Base-by-base conservation (phyloP, 2,888 invertebrate genomes). In the Atethmia centrago region DNA sequence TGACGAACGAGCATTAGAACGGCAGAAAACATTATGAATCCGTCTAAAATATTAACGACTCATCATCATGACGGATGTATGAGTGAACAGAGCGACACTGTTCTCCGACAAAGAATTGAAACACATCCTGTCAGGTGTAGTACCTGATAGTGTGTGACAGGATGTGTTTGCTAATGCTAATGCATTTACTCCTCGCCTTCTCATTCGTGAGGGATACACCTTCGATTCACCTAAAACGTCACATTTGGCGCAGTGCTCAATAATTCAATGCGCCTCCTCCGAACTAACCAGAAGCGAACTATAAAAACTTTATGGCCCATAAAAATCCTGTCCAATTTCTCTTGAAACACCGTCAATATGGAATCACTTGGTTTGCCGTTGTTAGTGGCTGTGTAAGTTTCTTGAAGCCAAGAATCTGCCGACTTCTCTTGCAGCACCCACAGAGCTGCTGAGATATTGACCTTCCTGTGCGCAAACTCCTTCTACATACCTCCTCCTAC, bases 191-290 rank as follows among this genome's bases (percentile, higher is more conserved):
- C 16, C 12, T 3, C 19, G n/a, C 36, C 36, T 19, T 40, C 31
- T 42, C 19, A n/a, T 42, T 51, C 16, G 36, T 56, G 28, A 25
- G 45, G 21, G 8, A 21, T 47, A n/a, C 47, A 62, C 56, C 82
- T 77, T 59, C 64, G 45, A 40, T 51, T 51, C 47, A 14, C 49
- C 36, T 14, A 62, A 63, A 36, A 36, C 66, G 55, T 55, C 56
- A 83, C n/a, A 69, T 74, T 80, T 70, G 72, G 74, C 80, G 84
- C 80, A 80, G 56, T 80, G 59, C 51, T 80, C 53, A 83, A 80
- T 83, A 80, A 80, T 80, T 83, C 80, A 80, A 70, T 40, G 31
- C 67, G 59, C 28, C 45, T 70, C 55, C 55, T 58, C 21, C 62
- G 51, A 40, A 25, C 69, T 55, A 59, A 83, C 80, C 69, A 80